These are phyloP conservation scores for Meteorus cinctellus DNA, from an alignment of 2,888 invertebrate genomes.

Conservation along the genomic window DNA sequence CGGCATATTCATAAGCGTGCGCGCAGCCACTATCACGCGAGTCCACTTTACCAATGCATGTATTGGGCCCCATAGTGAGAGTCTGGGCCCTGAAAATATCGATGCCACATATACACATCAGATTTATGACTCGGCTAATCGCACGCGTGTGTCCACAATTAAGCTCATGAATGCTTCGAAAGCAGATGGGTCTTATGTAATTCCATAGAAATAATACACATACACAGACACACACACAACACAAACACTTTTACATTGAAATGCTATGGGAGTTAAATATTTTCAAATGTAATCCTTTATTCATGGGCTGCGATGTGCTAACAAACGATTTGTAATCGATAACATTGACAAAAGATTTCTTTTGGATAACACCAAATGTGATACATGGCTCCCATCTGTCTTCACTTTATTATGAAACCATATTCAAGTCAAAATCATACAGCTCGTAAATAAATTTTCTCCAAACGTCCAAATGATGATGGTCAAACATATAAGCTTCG, in stretches of 20 bases:
- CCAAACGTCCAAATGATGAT: background rate
- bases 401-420: background rate
- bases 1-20: slow-evolving; percentile 50
- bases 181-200: slow-evolving; percentile 30
- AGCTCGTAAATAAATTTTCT: slow-evolving; percentile 5
- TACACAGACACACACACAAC: background rate
- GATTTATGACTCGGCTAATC: slow-evolving; percentile 45
- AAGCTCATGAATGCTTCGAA: slow-evolving; percentile 30
- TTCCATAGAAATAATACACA: background rate
- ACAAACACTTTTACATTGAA: background rate
- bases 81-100: slow-evolving; percentile 40
- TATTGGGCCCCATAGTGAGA: slow-evolving; percentile 43
- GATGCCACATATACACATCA: slow-evolving; percentile 24
- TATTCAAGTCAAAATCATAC: background rate
- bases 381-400: slow-evolving; percentile 9
- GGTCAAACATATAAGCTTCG: background rate
- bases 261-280: background rate
- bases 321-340: background rate
- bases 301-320: background rate
- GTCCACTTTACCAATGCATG: slow-evolving; percentile 35
- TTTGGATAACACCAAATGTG: slow-evolving; percentile 4
- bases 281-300: slow-evolving; percentile 5
- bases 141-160: slow-evolving; percentile 36
- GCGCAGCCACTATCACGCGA: slow-evolving; percentile 47
- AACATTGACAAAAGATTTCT: slow-evolving; percentile 4